These are phyloP conservation scores for Microchirus variegatus DNA, from an alignment of 2,797 vertebrate species.

Conservation along the genomic window DNA sequence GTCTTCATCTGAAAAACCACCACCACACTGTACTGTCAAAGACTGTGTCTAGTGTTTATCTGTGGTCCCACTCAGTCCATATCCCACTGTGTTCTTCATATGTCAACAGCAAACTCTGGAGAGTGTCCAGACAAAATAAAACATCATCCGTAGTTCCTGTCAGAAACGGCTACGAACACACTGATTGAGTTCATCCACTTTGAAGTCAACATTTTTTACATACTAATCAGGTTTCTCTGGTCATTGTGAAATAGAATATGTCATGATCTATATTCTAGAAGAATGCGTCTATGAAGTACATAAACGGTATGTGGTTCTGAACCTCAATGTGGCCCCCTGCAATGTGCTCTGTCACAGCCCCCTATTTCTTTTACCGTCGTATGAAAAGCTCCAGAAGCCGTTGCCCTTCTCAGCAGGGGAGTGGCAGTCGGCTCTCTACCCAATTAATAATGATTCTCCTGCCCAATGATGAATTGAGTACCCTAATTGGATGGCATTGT, in stretches of 20 bases:
- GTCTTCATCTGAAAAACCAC: no score
- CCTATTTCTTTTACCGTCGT: slow-evolving; percentile 46
- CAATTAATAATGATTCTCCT: slow-evolving; percentile 84
- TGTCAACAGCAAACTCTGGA: no score
- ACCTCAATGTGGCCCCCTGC: slow-evolving; percentile 35
- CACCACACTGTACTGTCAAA: no score
- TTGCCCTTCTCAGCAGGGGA: slow-evolving; percentile 78
- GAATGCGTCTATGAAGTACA: slow-evolving; percentile 9
- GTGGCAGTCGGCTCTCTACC: slow-evolving; percentile 78
- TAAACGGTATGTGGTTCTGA: slow-evolving; percentile 46
- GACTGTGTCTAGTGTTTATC: no score
- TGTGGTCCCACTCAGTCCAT: no score
- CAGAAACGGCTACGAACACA: not conserved
- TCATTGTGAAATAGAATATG: not conserved
- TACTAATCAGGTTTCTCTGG: not conserved
- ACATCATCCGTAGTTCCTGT: no score
- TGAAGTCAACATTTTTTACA: not conserved
- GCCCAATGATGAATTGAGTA: slow-evolving; percentile 83
- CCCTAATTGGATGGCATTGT: slow-evolving; percentile 86
- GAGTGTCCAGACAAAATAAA: no score
- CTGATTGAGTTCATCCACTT: not conserved
- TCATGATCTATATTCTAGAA: not conserved
- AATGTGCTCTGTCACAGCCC: slow-evolving; percentile 31
- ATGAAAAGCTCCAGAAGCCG: slow-evolving; percentile 68
- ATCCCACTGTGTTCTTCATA: no score